phyloP scores from a whole-genome alignment of 2,888 invertebrate genomes.

The Folsomia candida region DNA sequence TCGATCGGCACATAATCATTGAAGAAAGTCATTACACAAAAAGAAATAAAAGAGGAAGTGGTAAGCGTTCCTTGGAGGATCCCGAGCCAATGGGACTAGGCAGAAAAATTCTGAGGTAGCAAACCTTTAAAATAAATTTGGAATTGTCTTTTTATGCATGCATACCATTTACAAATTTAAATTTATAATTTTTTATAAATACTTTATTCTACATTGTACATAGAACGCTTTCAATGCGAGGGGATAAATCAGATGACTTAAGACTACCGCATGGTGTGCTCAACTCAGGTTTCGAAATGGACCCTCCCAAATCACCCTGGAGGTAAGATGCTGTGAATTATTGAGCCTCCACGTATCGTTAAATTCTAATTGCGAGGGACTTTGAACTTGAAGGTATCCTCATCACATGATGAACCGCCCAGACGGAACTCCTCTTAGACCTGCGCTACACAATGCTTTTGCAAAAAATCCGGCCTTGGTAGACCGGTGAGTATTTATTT shows the following conservation, averaged over 20 bases:
- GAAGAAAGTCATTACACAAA: slow-evolving; percentile 75
- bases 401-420: slow-evolving; percentile 49
- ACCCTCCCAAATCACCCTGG: slow-evolving; percentile 65
- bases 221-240: slow-evolving; percentile 53
- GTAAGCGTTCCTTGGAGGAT: slow-evolving; percentile 62
- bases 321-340: slow-evolving; percentile 2
- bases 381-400: slow-evolving; percentile 63
- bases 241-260: slow-evolving; percentile 52
- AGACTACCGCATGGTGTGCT: slow-evolving; percentile 59
- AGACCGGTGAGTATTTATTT: too few relatives aligned
- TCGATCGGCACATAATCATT: slow-evolving; percentile 85
- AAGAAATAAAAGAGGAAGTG: slow-evolving; percentile 63
- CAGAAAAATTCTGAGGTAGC: slow-evolving; percentile 68
- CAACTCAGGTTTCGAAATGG: slow-evolving; percentile 68
- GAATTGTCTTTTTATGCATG: background rate
- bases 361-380: background rate
- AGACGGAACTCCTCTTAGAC: slow-evolving; percentile 40
- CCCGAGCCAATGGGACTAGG: slow-evolving; percentile 60
- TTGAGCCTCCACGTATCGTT: background rate
- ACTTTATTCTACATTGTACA: background rate
- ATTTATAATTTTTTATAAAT: slow-evolving; percentile 1
- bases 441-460: slow-evolving; percentile 43
- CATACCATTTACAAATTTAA: background rate
- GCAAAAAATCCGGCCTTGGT: slow-evolving; percentile 42
- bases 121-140: too few relatives aligned